Percentiles rank a stretch among this genome's conserved stretches.
These are phyloP conservation scores for Rhinolophus sinicus DNA, from an alignment of 2,113 vertebrate genomes.

Conservation along the genomic window DNA sequence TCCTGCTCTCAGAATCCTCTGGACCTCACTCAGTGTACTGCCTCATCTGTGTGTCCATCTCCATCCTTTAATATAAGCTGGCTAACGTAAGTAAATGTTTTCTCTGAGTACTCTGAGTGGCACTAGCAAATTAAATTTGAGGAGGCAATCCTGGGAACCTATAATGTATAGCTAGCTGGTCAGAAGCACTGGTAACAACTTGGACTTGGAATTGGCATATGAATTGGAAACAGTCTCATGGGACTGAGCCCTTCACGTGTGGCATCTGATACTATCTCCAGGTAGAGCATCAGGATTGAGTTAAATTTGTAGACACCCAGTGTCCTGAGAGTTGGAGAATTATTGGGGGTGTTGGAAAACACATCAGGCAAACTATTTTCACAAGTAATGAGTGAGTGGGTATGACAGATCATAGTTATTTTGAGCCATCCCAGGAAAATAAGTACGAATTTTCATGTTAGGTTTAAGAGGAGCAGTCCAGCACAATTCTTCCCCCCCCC, in stretches of 20 bases:
- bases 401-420: conserved; percentile 29
- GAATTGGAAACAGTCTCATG: not conserved
- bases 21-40: not conserved
- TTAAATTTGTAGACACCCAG: not conserved
- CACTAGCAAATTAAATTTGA: not conserved
- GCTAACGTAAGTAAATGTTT: not conserved
- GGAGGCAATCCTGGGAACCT: not conserved
- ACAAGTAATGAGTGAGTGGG: not conserved
- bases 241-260: not conserved
- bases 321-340: not conserved
- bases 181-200: not conserved
- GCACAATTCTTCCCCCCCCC: not conserved
- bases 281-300: not conserved
- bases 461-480: conserved; percentile 18
- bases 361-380: not conserved
- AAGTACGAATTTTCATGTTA: conserved; percentile 6
- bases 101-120: not conserved
- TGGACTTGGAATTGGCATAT: not conserved
- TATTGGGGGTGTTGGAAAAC: not conserved
- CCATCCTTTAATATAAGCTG: not conserved
- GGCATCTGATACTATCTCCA: not conserved
- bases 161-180: not conserved
- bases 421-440: not conserved
- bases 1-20: not conserved
- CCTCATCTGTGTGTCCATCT: not conserved